Percentiles rank a stretch among this genome's conserved stretches.
phyloP scores from a whole-genome alignment of 1,140 invertebrate species.

The Chironomus striatipennis region DNA sequence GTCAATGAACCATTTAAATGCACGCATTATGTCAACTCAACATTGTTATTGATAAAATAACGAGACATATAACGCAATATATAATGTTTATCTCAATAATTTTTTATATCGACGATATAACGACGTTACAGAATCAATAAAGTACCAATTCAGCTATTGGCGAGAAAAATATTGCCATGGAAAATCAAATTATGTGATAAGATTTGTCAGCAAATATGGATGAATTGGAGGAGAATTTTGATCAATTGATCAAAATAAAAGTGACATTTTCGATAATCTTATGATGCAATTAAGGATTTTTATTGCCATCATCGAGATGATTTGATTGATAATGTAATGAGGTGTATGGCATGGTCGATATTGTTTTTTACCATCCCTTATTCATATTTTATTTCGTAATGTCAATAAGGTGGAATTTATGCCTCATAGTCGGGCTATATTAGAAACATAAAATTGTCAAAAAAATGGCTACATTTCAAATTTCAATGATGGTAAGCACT shows the following conservation, averaged over 20 bases:
- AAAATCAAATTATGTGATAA: constrained; percentile 15
- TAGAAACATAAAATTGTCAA: not conserved
- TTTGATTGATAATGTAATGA: not conserved
- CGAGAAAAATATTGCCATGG: not conserved
- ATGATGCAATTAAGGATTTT: constrained; percentile 3
- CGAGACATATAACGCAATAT: not conserved
- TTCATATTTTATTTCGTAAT: not conserved
- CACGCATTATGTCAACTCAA: not conserved
- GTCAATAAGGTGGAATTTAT: constrained; percentile 13
- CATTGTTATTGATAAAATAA: not conserved
- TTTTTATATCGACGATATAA: not conserved
- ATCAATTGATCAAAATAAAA: constrained; percentile 15
- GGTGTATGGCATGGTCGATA: not conserved
- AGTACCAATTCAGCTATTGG: not conserved
- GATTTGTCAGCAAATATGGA: constrained; percentile 4
- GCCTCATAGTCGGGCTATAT: not conserved
- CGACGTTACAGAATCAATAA: not conserved
- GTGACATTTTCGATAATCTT: constrained; percentile 5
- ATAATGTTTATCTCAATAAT: not conserved
- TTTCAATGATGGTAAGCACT: not conserved
- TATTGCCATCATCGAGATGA: not conserved
- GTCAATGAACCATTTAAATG: not conserved
- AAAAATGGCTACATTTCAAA: not conserved
- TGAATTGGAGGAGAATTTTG: not conserved
- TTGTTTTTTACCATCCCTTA: not conserved